phyloP scores from a whole-genome alignment of 2,113 vertebrate genomes.

The Platysteira castanea region DNA sequence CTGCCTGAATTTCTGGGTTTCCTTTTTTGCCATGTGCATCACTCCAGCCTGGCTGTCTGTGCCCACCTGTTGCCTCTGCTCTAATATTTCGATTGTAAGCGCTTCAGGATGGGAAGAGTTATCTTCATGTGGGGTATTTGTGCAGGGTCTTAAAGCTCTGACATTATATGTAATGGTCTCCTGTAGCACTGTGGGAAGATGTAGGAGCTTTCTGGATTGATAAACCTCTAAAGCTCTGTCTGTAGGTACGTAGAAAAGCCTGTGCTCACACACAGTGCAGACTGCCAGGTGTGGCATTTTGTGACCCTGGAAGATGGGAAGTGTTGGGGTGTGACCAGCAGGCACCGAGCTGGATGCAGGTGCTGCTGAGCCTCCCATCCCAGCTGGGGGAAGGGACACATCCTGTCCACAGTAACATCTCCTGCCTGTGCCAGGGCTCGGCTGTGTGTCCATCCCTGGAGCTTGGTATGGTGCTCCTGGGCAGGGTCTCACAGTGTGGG shows the following conservation, averaged over 20 bases:
- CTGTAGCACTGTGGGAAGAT: not conserved
- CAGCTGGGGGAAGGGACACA: not conserved
- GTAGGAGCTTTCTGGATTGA: not conserved
- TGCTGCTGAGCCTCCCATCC: not conserved
- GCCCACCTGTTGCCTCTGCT: conserved; percentile 15
- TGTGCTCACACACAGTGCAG: not conserved
- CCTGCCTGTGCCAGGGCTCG: not conserved
- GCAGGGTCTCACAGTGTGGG: not conserved
- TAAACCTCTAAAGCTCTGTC: not conserved
- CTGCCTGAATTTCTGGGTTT: not conserved
- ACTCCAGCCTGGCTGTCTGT: conserved; percentile 18
- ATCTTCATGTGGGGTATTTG: not conserved
- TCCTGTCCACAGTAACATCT: not conserved
- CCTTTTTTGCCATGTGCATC: not conserved
- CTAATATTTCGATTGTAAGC: not conserved
- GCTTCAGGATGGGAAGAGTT: not conserved
- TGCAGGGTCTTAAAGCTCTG: not conserved
- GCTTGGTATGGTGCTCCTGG: not conserved
- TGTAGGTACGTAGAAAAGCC: accelerated
- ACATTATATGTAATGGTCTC: not conserved
- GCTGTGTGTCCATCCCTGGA: not conserved
- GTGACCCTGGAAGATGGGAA: not conserved
- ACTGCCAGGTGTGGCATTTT: not conserved
- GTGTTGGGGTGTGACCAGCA: not conserved
- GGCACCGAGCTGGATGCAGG: accelerated